phyloP scores from a whole-genome alignment of 2,113 vertebrate species.

The Motacilla tschutschensis region DNA sequence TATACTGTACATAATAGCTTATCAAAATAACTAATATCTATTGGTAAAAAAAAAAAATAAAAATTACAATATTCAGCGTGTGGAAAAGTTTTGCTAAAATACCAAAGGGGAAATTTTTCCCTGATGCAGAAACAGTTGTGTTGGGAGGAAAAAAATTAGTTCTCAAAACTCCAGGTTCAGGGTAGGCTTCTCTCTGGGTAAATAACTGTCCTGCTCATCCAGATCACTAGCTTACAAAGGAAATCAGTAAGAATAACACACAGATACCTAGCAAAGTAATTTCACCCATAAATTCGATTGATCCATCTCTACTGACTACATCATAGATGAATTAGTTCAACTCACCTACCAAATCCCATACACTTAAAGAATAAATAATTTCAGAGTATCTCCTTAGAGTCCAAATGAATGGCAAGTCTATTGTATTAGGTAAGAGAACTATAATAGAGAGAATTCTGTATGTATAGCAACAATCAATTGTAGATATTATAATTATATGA shows the following conservation, averaged over 20 bases:
- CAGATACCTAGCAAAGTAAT: background rate
- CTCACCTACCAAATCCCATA: background rate
- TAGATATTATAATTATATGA: background rate
- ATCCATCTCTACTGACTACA: background rate
- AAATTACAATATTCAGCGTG: fast-evolving
- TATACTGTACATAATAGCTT: background rate
- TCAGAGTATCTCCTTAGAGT: background rate
- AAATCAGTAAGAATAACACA: background rate
- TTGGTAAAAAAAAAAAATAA: background rate
- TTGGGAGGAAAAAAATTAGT: background rate
- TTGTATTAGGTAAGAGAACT: background rate
- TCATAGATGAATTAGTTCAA: background rate
- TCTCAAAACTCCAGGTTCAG: background rate
- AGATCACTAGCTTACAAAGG: background rate
- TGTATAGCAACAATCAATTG: background rate
- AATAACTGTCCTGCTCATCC: background rate
- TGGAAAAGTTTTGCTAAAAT: background rate
- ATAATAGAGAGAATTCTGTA: background rate
- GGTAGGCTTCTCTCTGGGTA: background rate
- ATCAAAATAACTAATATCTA: background rate
- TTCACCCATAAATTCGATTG: background rate
- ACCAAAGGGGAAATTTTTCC: background rate
- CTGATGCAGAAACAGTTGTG: background rate
- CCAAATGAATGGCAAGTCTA: background rate
- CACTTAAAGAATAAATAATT: background rate